A percentile compares a stretch with the other conserved stretches of the same genome.
Conservation (phyloP, 2,888 invertebrate genomes). For the Sepioteuthis lessoniana region DNA sequence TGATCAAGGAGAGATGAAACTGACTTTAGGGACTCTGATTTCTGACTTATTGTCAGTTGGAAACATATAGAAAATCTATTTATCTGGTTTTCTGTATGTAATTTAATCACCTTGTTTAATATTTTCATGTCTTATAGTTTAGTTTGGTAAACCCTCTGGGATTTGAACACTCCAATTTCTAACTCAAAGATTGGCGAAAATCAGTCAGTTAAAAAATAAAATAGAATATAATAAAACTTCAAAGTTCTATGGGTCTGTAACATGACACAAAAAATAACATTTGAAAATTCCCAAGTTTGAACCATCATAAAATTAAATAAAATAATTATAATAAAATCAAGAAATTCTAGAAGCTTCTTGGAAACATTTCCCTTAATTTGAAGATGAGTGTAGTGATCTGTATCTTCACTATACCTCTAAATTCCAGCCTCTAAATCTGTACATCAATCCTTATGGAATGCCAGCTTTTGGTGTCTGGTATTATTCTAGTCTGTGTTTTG, state of each 20-base stretch:
- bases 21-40: not conserved
- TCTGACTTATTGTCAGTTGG: slow-evolving; percentile 2
- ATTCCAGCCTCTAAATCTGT: not conserved
- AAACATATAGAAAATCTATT: not conserved
- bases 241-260: not conserved
- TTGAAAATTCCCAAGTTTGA: not conserved
- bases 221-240: not conserved
- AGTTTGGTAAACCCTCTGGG: not conserved
- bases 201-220: not conserved
- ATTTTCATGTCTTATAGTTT: not conserved
- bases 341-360: not conserved
- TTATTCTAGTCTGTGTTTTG: not conserved
- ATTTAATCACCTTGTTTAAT: not conserved
- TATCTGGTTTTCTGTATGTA: not conserved
- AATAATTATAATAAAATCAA: not conserved
- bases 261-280: not conserved
- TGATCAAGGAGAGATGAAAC: not conserved
- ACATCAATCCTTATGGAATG: not conserved
- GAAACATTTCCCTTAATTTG: not conserved
- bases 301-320: not conserved
- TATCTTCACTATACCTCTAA: not conserved
- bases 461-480: not conserved
- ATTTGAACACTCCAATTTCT: not conserved
- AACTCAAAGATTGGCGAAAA: not conserved
- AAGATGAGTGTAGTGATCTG: not conserved